Conservation (phyloP, 2,113 vertebrate genomes). For the Montifringilla adamsi region DNA sequence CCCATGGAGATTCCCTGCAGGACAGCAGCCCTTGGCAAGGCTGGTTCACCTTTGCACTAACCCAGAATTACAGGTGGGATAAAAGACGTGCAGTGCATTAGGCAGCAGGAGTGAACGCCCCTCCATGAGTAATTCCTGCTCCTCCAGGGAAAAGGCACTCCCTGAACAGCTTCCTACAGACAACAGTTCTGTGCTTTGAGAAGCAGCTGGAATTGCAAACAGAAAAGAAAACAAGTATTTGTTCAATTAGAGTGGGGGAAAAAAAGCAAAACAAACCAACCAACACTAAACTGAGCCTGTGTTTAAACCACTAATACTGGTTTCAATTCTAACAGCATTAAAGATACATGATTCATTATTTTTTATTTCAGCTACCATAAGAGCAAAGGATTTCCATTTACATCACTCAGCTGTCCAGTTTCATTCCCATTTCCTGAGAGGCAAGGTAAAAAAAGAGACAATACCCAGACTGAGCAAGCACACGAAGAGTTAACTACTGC, state of each 20-base stretch:
- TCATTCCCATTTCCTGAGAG: neutral
- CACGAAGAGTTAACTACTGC: neutral
- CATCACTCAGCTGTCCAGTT: neutral
- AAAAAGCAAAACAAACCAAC: neutral
- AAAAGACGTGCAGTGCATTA: rapidly evolving
- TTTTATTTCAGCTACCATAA: neutral
- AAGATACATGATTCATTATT: neutral
- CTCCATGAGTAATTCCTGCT: neutral
- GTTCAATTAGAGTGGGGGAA: neutral
- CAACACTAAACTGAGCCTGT: neutral
- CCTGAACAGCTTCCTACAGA: neutral
- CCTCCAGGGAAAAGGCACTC: neutral
- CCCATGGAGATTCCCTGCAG: neutral
- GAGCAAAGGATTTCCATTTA: neutral
- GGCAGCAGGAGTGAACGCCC: neutral
- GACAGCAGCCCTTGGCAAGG: neutral
- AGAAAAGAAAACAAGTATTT: neutral
- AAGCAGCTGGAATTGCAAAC: neutral
- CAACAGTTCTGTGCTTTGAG: neutral
- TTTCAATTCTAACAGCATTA: neutral
- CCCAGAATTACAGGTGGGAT: rapidly evolving
- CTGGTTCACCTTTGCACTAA: neutral
- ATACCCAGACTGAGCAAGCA: neutral
- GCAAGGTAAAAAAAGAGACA: neutral
- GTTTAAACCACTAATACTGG: neutral